Evolutionary conservation across 2,797 vertebrate genomes (phyloP), one percentile per base, ranked within the genome.

Genomic region (Lepus townsendii): DNA sequence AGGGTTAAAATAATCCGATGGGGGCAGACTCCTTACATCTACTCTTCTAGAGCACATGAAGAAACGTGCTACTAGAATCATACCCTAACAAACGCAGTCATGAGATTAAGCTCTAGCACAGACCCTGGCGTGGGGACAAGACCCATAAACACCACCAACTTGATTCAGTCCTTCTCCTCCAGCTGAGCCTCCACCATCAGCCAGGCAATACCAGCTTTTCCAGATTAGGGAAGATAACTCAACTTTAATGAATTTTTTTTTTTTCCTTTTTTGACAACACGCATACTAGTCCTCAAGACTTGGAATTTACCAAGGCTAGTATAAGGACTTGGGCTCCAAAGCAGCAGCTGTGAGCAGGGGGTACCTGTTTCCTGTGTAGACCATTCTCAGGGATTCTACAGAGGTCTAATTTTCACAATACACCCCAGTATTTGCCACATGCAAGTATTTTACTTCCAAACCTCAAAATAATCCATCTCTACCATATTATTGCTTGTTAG

Each of bases 361-460:
- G 63, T 35, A 62, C 69, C 22, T 9, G 14, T 66, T 35, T 76
- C 30, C n/a, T 14, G 30, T 35, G 0, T 0, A 13, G 22, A 20
- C 63, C 20, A 5, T 9, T 24, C 63, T 60, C 26, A 50, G 47
- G 57, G 75, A 50, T 62, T 80, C 83, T n/a, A 24, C 19, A 12
- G 1, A 26, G 73, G 27, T 42, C 63, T 82, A 20, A 76, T 88
- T 82, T 63, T 57, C n/a, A 38, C 57, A 14, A 14, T 42, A 17
- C n/a, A 65, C 69, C 57, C 82, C 52, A 16, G 38, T 35, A 84
- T 27, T 80, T 12, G 76, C 50, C 83, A 88, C 52, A 52, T 80
- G 83, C 50, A 63, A 95, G 65, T 47, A 69, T 68, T 94, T 52
- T 63, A 22, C 83, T 72, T 63, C 71, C 19, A 83, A 68, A 54